phyloP scores from a whole-genome alignment of 92 coral and sea anemone species.

The Porites rus region DNA sequence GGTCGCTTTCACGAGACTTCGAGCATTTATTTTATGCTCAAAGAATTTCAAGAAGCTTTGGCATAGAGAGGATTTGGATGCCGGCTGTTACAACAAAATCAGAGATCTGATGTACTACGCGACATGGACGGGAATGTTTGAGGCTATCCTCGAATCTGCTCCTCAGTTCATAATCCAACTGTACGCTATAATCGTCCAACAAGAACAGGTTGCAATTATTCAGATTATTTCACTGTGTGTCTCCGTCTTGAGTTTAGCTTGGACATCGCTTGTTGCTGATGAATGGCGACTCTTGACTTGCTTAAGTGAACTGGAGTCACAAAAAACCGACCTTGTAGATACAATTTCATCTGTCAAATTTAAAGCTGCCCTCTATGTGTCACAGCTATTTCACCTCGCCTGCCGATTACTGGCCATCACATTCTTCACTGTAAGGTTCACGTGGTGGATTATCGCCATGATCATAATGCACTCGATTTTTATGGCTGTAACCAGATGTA shows the following conservation, averaged over 20 bases:
- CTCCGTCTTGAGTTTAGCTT: constrained; percentile 42
- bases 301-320: constrained; percentile 3
- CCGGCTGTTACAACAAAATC: background rate
- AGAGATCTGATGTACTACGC: background rate
- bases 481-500: background rate
- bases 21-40: constrained; percentile 10
- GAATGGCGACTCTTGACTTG: background rate
- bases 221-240: constrained; percentile 43
- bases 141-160: constrained; percentile 46
- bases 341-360: background rate
- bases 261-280: constrained; percentile 32
- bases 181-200: constrained; percentile 49
- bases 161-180: constrained; percentile 69
- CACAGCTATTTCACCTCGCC: constrained; percentile 1
- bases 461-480: background rate
- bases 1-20: constrained; percentile 10
- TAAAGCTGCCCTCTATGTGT: background rate
- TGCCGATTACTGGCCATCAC: constrained; percentile 30
- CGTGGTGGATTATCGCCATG: background rate
- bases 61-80: constrained; percentile 2
- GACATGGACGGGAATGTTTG: background rate
- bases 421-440: constrained; percentile 2
- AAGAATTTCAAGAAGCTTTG: constrained; percentile 28
- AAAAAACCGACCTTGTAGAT: background rate
- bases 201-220: constrained; percentile 35